phyloP scores from a whole-genome alignment of 2,888 invertebrate species.

The Brachyptera putata region DNA sequence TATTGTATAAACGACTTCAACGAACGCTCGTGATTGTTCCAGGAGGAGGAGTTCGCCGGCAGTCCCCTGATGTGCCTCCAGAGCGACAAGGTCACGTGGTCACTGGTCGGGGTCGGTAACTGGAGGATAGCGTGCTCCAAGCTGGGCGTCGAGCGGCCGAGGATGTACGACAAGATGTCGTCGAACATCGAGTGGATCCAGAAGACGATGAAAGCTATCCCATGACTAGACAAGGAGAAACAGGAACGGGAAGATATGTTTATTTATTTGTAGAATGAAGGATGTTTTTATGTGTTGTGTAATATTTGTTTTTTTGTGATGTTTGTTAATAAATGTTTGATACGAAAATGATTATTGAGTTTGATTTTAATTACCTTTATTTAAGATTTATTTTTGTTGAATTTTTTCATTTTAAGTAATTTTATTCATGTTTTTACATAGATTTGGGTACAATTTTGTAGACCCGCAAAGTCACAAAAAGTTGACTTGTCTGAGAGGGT shows the following conservation, averaged over 20 bases:
- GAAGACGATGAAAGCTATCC: conserved; percentile 58
- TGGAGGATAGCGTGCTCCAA: conserved; percentile 84
- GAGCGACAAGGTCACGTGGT: conserved; percentile 63
- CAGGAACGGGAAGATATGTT: too few relatives aligned
- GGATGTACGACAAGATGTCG: conserved; percentile 76
- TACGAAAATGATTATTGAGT: too few relatives aligned
- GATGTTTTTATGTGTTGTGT: not conserved
- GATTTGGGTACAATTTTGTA: too few relatives aligned
- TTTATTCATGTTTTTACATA: too few relatives aligned
- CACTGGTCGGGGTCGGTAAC: conserved; percentile 72
- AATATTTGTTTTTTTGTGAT: not conserved
- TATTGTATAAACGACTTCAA: too few relatives aligned
- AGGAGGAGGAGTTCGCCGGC: conserved; percentile 87
- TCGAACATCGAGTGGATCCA: conserved; percentile 84
- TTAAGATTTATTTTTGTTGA: too few relatives aligned
- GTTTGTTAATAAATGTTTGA: not conserved
- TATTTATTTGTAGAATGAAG: not conserved
- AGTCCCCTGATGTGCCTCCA: conserved; percentile 80
- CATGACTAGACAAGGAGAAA: too few relatives aligned
- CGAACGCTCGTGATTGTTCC: too few relatives aligned
- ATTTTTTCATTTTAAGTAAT: too few relatives aligned
- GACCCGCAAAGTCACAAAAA: too few relatives aligned
- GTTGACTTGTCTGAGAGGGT: too few relatives aligned
- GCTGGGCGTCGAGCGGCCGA: conserved; percentile 69
- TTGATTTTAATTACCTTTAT: too few relatives aligned